Conservation (phyloP, 1,140 invertebrate genomes). For the Diuraphis noxia region DNA sequence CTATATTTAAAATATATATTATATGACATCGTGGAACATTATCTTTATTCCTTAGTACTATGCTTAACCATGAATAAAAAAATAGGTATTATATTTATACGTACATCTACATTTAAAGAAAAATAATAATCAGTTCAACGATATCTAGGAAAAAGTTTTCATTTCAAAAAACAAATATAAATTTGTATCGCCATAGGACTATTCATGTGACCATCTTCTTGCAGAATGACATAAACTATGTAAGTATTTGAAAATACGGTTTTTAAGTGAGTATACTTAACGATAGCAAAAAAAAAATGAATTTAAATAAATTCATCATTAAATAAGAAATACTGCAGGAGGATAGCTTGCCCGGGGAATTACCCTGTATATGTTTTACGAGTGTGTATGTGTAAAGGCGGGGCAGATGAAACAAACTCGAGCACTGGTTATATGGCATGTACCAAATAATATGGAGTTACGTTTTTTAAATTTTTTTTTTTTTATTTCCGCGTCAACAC, state of each 20-base stretch:
- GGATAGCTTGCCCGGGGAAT: neutral
- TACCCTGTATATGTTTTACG: neutral
- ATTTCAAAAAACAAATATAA: neutral
- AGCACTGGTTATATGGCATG: neutral
- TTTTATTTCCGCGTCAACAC: constrained; percentile 1
- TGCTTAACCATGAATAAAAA: too few relatives aligned
- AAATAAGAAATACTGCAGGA: neutral
- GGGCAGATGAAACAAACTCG: neutral
- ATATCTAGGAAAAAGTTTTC: neutral
- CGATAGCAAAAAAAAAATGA: too few relatives aligned
- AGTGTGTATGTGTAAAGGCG: neutral
- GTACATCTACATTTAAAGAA: neutral
- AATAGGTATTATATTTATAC: too few relatives aligned
- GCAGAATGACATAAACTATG: too few relatives aligned
- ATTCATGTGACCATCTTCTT: neutral
- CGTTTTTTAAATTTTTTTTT: neutral
- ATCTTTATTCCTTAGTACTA: neutral
- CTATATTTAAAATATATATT: neutral
- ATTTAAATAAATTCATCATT: neutral
- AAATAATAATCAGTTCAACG: neutral
- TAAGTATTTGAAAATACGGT: neutral
- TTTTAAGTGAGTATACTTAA: neutral
- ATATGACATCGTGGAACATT: neutral
- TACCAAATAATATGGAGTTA: constrained; percentile 1
- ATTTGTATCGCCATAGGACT: neutral